Evolutionary conservation across 2,888 invertebrate genomes (phyloP), one percentile per base, ranked within the genome.

Genomic region (Nesidiocoris tenuis): DNA sequence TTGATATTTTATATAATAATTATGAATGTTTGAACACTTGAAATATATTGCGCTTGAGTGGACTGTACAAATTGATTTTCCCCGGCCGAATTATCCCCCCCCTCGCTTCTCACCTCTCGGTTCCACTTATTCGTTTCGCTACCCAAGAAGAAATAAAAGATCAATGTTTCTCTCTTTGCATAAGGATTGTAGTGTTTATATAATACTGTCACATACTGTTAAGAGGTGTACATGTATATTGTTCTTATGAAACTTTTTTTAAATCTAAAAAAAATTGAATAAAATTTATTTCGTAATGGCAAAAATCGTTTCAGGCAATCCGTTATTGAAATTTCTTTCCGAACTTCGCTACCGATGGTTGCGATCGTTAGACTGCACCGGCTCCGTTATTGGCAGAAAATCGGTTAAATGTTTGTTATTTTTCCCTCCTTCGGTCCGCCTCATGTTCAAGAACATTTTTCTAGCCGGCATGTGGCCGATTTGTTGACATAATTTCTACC

Each of bases 21-120:
- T 77, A 75, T 76, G 76, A 76, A 78, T 78, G 78, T 78, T 78
- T 74, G 76, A 78, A 76, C 72, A 68, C 76, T 65, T 77, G 64
- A 74, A 78, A 78, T 78, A 78, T 77, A 78, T 78, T 78, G 76
- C 78, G 76, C 76, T 78, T 78, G 75, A 78, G 78, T 78, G 78
- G 70, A 76, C 76, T 78, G 78, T 78, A 78, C 76, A 78, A 75
- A 78, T 78, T 78, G 12, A 77, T 78, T 78, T 77, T 78, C 56
- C 74, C 76, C 78, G 67, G 57, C 61, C 71, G 57, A 76, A 57
- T 64, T 77, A 59, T 56, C 25, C 23, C 39, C 67, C 23, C 54
- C 61, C 1, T 22, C 5, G 39, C 39, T 39, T 39, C 39, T 39
- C 3, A 39, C 12, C 12, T 12, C 12, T 39, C 39, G 63, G 76